Percentiles rank a stretch among this genome's conserved stretches.
Conservation (phyloP, 2,797 vertebrate species). For the Apogon hyalosoma region DNA sequence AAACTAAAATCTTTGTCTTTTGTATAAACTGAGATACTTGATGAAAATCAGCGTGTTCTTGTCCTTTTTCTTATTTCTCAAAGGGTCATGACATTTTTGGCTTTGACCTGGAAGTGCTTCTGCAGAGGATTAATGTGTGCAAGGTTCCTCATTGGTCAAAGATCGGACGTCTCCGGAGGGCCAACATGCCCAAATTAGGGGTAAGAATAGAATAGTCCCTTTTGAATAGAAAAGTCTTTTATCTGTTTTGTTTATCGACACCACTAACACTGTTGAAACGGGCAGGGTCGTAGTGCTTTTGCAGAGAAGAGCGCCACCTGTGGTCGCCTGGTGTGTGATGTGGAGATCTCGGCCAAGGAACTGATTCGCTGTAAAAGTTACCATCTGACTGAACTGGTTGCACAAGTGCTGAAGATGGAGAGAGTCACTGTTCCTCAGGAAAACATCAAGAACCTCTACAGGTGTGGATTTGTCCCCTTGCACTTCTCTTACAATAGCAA, state of each 20-base stretch:
- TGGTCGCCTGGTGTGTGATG: slow-evolving; percentile 95
- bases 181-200: slow-evolving; percentile 96
- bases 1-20: neutral
- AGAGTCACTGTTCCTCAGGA: slow-evolving; percentile 86
- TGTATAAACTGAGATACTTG: no score
- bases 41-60: neutral
- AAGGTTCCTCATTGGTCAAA: slow-evolving; percentile 99
- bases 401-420: slow-evolving; percentile 92
- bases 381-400: slow-evolving; percentile 91
- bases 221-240: neutral
- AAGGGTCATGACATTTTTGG: slow-evolving; percentile 93
- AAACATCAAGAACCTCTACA: slow-evolving; percentile 90
- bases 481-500: no score
- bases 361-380: slow-evolving; percentile 98
- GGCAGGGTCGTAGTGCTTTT: slow-evolving; percentile 92
- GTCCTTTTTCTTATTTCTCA: slow-evolving; percentile 7
- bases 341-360: slow-evolving; percentile 97
- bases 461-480: slow-evolving; percentile 73
- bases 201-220: slow-evolving; percentile 72
- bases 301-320: slow-evolving; percentile 97
- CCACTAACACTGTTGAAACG: neutral
- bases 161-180: slow-evolving; percentile 93
- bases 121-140: slow-evolving; percentile 92
- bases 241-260: neutral
- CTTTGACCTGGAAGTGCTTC: slow-evolving; percentile 97